phyloP scores from a whole-genome alignment of 2,113 vertebrate species.

The Catharus fuscescens region DNA sequence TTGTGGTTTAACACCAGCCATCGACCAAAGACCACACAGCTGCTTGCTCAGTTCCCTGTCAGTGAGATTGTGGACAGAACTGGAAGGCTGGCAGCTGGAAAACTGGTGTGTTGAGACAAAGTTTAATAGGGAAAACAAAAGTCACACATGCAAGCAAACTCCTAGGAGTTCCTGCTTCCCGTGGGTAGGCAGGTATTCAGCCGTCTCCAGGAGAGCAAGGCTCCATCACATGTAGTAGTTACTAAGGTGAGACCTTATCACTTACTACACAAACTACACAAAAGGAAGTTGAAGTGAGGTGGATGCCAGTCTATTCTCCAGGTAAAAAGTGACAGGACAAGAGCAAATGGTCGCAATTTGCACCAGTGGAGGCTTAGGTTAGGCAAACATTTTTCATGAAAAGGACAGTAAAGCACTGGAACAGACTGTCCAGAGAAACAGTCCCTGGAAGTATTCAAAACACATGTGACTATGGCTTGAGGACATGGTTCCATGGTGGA shows the following conservation, averaged over 20 bases:
- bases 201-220: too few relatives aligned
- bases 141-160: not conserved
- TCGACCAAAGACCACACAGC: not conserved
- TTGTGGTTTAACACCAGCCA: not conserved
- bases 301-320: not conserved
- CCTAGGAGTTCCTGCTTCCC: not conserved
- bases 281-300: not conserved
- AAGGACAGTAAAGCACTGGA: not conserved
- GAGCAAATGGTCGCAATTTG: not conserved
- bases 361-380: not conserved
- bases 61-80: not conserved
- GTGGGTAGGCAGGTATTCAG: not conserved
- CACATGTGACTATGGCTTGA: not conserved
- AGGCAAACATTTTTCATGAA: not conserved
- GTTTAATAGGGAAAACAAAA: not conserved
- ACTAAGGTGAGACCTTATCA: not conserved
- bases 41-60: rapidly evolving
- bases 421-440: not conserved
- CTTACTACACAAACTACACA: not conserved
- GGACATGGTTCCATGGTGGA: not conserved
- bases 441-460: not conserved
- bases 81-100: not conserved
- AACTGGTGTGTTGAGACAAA: not conserved
- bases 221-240: rapidly evolving
- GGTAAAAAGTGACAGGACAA: not conserved